Evolutionary conservation across 2,113 vertebrate genomes (phyloP).

Genomic region (Otolemur garnettii): DNA sequence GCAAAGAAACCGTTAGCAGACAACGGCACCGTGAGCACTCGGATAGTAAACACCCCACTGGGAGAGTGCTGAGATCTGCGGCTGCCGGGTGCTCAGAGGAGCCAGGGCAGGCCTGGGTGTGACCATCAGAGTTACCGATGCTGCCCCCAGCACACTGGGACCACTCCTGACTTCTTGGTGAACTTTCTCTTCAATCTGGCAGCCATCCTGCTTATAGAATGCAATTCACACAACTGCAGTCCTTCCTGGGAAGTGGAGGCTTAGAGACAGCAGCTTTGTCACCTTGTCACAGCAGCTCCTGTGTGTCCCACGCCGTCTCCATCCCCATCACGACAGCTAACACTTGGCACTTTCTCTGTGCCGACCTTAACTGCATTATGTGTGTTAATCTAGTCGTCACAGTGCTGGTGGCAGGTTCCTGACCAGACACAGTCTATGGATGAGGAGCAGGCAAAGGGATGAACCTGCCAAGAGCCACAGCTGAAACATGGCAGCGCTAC

Average conservation of each 20-base stretch:
- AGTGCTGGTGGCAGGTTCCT: rapidly evolving
- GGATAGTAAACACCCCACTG: too few species aligned
- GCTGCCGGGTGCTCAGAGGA: neutral
- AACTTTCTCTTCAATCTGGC: neutral
- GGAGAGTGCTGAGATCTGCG: too few species aligned
- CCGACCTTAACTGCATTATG: neutral
- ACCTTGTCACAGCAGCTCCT: too few species aligned
- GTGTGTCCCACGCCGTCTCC: rapidly evolving
- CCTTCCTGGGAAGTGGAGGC: too few species aligned
- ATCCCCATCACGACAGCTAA: neutral
- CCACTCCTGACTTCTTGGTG: too few species aligned
- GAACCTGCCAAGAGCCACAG: rapidly evolving
- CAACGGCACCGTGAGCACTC: too few species aligned
- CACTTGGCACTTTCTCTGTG: rapidly evolving
- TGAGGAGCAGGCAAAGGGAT: neutral
- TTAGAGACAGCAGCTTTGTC: neutral
- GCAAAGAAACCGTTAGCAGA: neutral
- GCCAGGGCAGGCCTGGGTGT: rapidly evolving
- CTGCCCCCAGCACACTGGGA: rapidly evolving
- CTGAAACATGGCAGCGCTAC: neutral
- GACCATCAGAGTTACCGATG: rapidly evolving
- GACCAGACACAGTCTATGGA: too few species aligned
- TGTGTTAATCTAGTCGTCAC: neutral
- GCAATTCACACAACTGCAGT: neutral
- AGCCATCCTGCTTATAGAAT: neutral